phyloP scores from a whole-genome alignment of 1,140 invertebrate genomes.

The Temnothorax longispinosus region DNA sequence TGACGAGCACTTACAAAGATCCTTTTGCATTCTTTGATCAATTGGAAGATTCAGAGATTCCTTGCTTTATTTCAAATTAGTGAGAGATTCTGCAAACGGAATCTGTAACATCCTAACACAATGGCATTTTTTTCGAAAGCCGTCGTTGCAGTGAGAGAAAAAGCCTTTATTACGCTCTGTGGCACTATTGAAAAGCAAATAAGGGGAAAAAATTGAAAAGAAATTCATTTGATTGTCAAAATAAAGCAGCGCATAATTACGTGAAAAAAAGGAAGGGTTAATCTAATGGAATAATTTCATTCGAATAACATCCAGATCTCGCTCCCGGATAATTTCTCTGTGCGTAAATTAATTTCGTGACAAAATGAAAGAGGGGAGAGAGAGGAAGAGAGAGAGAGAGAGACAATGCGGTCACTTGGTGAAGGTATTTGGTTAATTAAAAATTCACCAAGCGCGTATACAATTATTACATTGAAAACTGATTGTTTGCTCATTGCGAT shows the following conservation, averaged over 20 bases:
- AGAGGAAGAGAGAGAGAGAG: background rate
- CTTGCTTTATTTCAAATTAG: background rate
- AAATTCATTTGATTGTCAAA: background rate
- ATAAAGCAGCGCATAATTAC: background rate
- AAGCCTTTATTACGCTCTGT: background rate
- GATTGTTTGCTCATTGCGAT: slow-evolving; percentile 46
- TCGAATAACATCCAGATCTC: slow-evolving; percentile 10
- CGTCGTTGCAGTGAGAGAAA: background rate
- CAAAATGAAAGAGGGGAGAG: background rate
- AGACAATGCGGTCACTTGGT: background rate
- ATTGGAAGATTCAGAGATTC: background rate
- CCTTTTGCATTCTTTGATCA: background rate
- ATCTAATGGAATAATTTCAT: slow-evolving; percentile 39
- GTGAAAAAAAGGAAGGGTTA: slow-evolving; percentile 17
- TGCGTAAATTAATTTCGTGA: slow-evolving; percentile 27
- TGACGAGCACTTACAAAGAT: background rate
- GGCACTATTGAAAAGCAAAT: background rate
- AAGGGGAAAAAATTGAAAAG: background rate
- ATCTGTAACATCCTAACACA: too few relatives aligned
- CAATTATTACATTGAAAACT: slow-evolving; percentile 45
- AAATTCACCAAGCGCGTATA: slow-evolving; percentile 12
- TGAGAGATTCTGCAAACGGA: background rate
- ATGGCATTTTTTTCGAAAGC: background rate
- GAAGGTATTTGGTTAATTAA: slow-evolving; percentile 50
- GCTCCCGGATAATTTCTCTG: slow-evolving; percentile 7